Conservation (phyloP, 2,888 invertebrate species). For the Tholera decimalis region DNA sequence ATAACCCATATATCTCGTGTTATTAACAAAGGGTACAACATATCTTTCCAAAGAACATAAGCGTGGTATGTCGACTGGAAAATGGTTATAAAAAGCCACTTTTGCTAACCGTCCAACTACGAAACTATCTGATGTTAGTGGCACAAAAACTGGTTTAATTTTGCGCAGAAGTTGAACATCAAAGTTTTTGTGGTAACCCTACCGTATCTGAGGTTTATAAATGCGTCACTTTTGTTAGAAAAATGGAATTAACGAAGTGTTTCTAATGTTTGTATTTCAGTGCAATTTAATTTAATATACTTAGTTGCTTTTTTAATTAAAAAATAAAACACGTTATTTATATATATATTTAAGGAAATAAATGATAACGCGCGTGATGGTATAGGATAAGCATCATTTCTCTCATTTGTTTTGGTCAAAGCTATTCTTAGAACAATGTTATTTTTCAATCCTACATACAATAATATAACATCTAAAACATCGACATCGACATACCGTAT, state of each 20-base stretch:
- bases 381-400: neutral
- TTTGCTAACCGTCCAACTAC: constrained; percentile 56
- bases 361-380: neutral
- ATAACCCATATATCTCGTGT: constrained; percentile 49
- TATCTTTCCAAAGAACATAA: constrained; percentile 46
- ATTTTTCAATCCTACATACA: neutral
- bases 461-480: constrained; percentile 16
- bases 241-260: constrained; percentile 23
- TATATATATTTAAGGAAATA: neutral
- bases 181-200: constrained; percentile 58
- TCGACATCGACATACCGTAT: constrained; percentile 36
- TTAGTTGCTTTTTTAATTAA: constrained; percentile 7
- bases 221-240: constrained; percentile 40
- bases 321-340: neutral
- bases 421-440: neutral
- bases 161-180: constrained; percentile 60
- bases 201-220: constrained; percentile 34
- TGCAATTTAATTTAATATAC: constrained; percentile 38
- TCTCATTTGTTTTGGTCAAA: neutral
- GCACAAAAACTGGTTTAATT: constrained; percentile 62
- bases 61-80: constrained; percentile 59
- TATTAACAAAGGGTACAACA: constrained; percentile 45
- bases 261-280: constrained; percentile 40
- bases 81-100: constrained; percentile 61
- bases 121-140: constrained; percentile 58